phyloP scores from a whole-genome alignment of 92 coral and sea anemone genomes.

The Bergia puertoricense region DNA sequence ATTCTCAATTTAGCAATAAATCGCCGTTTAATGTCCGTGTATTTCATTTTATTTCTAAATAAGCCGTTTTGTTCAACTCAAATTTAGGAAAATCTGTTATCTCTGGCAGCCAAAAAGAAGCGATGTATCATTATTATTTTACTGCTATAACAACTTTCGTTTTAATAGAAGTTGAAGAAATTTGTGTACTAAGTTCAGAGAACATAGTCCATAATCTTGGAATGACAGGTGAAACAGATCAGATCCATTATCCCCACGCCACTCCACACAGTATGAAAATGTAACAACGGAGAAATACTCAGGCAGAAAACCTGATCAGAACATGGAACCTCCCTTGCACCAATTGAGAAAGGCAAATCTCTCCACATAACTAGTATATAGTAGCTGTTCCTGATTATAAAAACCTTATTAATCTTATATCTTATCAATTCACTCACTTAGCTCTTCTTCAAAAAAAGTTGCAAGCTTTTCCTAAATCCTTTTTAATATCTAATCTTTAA shows the following conservation, averaged over 20 bases:
- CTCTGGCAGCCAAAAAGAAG: neutral
- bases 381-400: too few species aligned
- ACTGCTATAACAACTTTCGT: too few species aligned
- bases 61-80: neutral
- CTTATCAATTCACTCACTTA: too few species aligned
- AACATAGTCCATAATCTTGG: neutral
- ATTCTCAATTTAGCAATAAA: too few species aligned
- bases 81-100: neutral
- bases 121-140: neutral
- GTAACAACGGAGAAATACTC: neutral
- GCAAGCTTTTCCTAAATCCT: too few species aligned
- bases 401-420: too few species aligned
- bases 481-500: too few species aligned
- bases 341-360: too few species aligned
- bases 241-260: neutral
- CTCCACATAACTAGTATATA: too few species aligned
- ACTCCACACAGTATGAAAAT: neutral
- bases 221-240: neutral
- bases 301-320: neutral
- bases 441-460: too few species aligned
- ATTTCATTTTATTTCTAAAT: too few species aligned
- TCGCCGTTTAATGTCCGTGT: neutral
- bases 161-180: neutral
- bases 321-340: too few species aligned
- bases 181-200: neutral